Conservation (phyloP, 2,113 vertebrate genomes). For the Arizona elegans region DNA sequence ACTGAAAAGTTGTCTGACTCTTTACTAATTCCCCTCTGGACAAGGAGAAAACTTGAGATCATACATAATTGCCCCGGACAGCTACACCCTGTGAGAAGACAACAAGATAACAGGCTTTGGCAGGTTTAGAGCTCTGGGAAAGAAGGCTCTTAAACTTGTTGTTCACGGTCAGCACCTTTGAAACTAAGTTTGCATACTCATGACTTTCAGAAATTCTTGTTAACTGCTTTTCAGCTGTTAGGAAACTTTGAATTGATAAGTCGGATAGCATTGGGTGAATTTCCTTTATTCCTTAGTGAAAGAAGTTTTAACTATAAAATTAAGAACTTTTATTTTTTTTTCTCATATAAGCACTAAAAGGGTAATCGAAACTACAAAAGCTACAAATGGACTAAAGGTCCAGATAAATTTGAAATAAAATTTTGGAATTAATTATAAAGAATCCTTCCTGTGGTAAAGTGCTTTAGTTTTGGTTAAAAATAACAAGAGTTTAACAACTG, state of each 20-base stretch:
- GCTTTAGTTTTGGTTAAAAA: neutral
- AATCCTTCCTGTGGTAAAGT: neutral
- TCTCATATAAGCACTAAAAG: neutral
- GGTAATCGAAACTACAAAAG: neutral
- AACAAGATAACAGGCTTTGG: neutral
- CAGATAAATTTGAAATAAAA: neutral
- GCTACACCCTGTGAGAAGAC: neutral
- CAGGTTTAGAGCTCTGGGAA: neutral
- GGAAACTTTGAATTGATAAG: neutral
- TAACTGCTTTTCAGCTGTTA: neutral
- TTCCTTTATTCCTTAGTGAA: neutral
- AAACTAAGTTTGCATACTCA: neutral
- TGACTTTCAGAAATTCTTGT: neutral
- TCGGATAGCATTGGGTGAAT: neutral
- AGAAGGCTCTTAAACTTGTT: neutral
- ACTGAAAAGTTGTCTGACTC: neutral
- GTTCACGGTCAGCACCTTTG: neutral
- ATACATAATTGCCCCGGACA: neutral
- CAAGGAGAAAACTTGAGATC: neutral
- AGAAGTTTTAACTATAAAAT: neutral
- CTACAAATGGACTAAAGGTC: neutral
- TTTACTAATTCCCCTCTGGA: neutral
- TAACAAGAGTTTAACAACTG: neutral
- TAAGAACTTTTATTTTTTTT: neutral
- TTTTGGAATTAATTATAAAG: neutral